These are phyloP conservation scores for Gallinago nigripennis DNA, from an alignment of 2,797 vertebrate genomes.

Conservation along the genomic window DNA sequence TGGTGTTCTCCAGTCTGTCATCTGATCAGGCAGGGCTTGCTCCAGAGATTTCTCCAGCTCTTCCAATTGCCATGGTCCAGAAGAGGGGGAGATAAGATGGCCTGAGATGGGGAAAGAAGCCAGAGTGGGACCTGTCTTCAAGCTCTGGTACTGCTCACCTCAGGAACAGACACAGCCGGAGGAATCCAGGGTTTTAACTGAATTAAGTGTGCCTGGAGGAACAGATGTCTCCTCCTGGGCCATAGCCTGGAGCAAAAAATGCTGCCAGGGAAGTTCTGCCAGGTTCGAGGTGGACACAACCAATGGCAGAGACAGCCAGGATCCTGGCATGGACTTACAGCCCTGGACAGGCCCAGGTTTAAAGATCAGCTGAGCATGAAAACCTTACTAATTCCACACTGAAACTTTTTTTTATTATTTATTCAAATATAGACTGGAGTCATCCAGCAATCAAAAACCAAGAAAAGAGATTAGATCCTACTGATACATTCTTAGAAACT, in stretches of 20 bases:
- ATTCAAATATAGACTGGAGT: neutral
- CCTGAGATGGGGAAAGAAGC: neutral
- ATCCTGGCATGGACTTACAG: neutral
- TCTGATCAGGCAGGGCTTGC: neutral
- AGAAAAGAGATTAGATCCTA: neutral
- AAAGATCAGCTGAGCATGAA: neutral
- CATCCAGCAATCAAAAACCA: neutral
- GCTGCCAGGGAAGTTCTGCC: neutral
- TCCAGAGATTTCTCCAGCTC: neutral
- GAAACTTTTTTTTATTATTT: neutral
- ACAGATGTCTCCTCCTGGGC: neutral
- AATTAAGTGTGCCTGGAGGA: neutral
- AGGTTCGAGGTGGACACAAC: neutral
- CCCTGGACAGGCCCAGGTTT: neutral
- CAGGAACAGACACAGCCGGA: neutral
- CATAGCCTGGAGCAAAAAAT: neutral
- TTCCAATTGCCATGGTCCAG: neutral
- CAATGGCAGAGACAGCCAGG: neutral
- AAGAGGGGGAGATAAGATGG: neutral
- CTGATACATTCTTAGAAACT: neutral
- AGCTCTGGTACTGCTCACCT: neutral
- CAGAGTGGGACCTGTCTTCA: neutral
- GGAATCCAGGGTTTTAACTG: neutral
- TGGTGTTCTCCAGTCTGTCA: neutral
- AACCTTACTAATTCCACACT: neutral